Evolutionary conservation across 37 sponge, comb jelly and placozoan genomes (phyloP).

Genomic region (Amphimedon queenslandica): DNA sequence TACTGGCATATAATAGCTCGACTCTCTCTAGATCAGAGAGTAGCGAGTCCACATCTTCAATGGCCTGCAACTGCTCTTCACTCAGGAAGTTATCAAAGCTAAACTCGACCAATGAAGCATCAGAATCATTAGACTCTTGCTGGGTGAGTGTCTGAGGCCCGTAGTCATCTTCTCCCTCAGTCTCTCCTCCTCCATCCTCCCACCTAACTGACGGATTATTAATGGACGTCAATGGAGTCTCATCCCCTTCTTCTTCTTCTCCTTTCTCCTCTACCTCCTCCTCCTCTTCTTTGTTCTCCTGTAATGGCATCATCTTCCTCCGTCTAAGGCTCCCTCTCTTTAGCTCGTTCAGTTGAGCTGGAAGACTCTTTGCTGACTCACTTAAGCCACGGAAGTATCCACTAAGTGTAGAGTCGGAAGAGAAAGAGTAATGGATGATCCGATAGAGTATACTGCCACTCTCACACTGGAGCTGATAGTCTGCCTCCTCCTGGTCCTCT

Average conservation of each 20-base stretch:
- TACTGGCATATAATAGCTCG: constrained; percentile 27
- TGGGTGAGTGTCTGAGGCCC: constrained; percentile 6
- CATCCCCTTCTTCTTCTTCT: not conserved
- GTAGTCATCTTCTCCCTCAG: not conserved
- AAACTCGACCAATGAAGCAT: not conserved
- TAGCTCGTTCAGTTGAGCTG: not conserved
- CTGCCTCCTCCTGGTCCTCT: constrained; percentile 17
- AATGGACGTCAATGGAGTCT: not conserved
- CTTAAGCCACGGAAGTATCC: not conserved
- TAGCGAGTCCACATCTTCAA: constrained; percentile 18
- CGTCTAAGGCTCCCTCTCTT: not conserved
- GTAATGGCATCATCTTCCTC: too few species aligned
- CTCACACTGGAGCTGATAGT: constrained; percentile 3
- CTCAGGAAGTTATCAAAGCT: constrained; percentile 21
- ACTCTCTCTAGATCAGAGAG: constrained; percentile 38
- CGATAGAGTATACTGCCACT: constrained; percentile 12
- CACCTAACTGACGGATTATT: not conserved
- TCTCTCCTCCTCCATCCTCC: too few species aligned
- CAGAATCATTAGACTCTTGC: constrained; percentile 5
- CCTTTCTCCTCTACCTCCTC: not conserved
- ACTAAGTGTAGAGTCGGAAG: not conserved
- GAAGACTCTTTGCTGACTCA: not conserved
- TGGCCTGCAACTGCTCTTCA: constrained; percentile 12
- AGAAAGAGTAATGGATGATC: constrained; percentile 12
- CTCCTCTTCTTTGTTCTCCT: not conserved